These are phyloP conservation scores for Mythimna pallens DNA, from an alignment of 2,888 invertebrate species.

Conservation along the genomic window DNA sequence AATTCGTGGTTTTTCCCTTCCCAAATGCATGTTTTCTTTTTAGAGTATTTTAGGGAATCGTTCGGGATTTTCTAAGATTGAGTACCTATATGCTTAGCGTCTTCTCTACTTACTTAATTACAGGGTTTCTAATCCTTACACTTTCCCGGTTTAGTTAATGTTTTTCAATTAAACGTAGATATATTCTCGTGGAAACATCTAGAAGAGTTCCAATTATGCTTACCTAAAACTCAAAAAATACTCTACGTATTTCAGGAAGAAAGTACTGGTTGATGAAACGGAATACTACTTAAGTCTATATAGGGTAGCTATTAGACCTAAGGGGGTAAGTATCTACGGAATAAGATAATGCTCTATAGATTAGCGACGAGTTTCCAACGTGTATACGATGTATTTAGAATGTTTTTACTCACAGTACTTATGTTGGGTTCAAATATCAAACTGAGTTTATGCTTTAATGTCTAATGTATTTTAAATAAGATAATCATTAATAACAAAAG, in stretches of 20 bases:
- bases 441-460: not conserved
- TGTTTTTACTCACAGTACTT: not conserved
- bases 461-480: too few relatives aligned
- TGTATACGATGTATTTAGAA: too few relatives aligned
- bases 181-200: constrained; percentile 11
- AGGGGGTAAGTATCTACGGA: too few relatives aligned
- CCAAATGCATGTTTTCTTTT: constrained; percentile 29
- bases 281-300: not conserved
- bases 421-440: not conserved
- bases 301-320: too few relatives aligned
- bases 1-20: constrained; percentile 28
- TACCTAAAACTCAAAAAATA: not conserved
- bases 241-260: not conserved
- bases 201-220: constrained; percentile 9
- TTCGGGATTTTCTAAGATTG: constrained; percentile 7
- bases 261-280: not conserved
- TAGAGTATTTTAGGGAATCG: constrained; percentile 4
- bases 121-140: not conserved
- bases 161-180: not conserved
- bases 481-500: not conserved
- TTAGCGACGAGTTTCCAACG: constrained; percentile 19
- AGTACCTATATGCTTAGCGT: not conserved
- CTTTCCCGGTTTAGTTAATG: not conserved
- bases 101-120: not conserved
- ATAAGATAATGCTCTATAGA: not conserved